Evolutionary conservation across 2,113 vertebrate species (phyloP), one percentile per base, ranked within the genome.

Genomic region (Marcusenius ussheri): DNA sequence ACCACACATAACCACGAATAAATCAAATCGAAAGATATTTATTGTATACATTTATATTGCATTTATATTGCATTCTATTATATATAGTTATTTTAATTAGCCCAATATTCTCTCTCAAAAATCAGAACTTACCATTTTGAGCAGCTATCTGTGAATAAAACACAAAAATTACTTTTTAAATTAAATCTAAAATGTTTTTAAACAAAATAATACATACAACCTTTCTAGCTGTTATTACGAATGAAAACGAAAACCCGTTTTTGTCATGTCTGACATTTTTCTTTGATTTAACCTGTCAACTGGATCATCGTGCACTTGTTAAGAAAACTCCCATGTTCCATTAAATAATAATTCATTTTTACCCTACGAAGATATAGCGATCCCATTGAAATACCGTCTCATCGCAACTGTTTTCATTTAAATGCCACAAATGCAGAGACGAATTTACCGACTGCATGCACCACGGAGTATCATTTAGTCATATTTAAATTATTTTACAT

Each of bases 161-260:
- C 3, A 89, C 50, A 89, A 53, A 74, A 50, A 27, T 11, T 9
- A 86, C 91, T 90, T 93, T 91, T 35, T 66, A 85, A 31, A 89
- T 9, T 86, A n/a, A n/a, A 58, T 24, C 21, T 46, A 24, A 24
- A 47, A 47, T 21, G 24, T 47, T 42, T 24, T 39, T 5, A 80
- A 80, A 35, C 42, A 35, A 39, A 80, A 42, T 80, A 80, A 42
- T 42, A 35, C 6, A 19, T 42, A 42, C 27, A 77, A 77, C 74
- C 74, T 70, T 31, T 70, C 9, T 66, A 66, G n/a, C 62, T 39
- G 46, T 47, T 85, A 49, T 11, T n/a, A 49, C 21, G 83, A 84
- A 84, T n/a, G 21, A 49, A 11, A 70, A 70, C 10, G n/a, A 27
- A 31, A 70, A 31, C n/a, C 62, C 10, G n/a, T 39, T 87, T 49